Percentiles rank a stretch among this genome's conserved stretches.
Conservation (phyloP, 35 echinoderm and acorn worm genomes). For the Ophiothrix spiculata region DNA sequence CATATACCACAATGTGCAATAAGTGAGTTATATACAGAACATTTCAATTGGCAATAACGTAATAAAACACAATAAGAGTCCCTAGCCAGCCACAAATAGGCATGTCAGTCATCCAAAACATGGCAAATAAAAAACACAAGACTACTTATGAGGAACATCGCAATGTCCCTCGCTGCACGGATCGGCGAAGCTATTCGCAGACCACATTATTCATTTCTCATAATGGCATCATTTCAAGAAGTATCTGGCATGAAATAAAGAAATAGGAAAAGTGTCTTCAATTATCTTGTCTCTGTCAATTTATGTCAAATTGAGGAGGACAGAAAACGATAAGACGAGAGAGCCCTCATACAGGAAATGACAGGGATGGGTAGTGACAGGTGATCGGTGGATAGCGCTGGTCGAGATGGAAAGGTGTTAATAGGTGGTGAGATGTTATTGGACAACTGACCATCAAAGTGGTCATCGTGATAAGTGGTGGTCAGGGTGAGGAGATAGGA, state of each 20-base stretch:
- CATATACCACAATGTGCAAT: not conserved
- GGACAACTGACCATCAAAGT: not conserved
- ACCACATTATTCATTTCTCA: not conserved
- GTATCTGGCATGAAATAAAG: not conserved
- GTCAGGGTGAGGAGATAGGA: not conserved
- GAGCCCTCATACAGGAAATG: conserved; percentile 11
- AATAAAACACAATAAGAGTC: not conserved
- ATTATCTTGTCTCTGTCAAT: not conserved
- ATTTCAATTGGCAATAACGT: not conserved
- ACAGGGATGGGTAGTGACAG: not conserved
- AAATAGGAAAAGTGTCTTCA: not conserved
- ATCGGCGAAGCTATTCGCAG: not conserved
- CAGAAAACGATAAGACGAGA: not conserved
- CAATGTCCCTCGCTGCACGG: not conserved
- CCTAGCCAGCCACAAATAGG: not conserved
- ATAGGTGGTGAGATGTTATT: not conserved
- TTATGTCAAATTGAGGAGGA: conserved; percentile 8
- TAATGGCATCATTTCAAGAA: not conserved
- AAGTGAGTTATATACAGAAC: not conserved
- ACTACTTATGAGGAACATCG: not conserved
- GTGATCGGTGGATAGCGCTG: too few species aligned
- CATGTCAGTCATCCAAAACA: not conserved
- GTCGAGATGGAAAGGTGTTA: not conserved
- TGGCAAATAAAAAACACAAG: not conserved
- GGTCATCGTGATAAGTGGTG: not conserved